phyloP scores from a whole-genome alignment of 1,140 invertebrate genomes.

The Vanessa atalanta region DNA sequence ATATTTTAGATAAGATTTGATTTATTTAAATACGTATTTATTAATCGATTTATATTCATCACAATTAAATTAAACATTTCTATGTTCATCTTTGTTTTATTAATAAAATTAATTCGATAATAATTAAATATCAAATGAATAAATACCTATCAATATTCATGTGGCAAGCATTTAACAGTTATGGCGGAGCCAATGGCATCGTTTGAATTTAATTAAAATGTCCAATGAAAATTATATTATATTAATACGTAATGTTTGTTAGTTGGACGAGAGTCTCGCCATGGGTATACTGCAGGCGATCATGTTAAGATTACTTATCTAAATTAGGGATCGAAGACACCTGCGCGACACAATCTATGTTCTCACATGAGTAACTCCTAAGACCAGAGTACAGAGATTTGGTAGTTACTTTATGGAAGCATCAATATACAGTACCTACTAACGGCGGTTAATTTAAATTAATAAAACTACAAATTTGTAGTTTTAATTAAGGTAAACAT shows the following conservation, averaged over 20 bases:
- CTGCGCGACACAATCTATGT: too few relatives aligned
- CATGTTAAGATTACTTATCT: slow-evolving; percentile 15
- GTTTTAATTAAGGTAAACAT: too few relatives aligned
- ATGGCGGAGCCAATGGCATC: slow-evolving; percentile 39
- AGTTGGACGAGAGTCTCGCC: slow-evolving; percentile 11
- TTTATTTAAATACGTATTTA: background rate
- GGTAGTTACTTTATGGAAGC: background rate
- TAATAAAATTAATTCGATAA: slow-evolving; percentile 35
- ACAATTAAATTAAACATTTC: slow-evolving; percentile 13
- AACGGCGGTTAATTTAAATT: too few relatives aligned
- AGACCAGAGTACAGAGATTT: background rate
- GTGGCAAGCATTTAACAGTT: slow-evolving; percentile 40
- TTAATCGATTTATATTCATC: slow-evolving; percentile 8
- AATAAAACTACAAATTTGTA: too few relatives aligned
- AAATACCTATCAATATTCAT: slow-evolving; percentile 35
- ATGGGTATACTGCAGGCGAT: slow-evolving; percentile 20
- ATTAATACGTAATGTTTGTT: background rate
- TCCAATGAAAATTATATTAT: slow-evolving; percentile 34
- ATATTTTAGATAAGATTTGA: background rate
- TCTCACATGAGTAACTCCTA: too few relatives aligned
- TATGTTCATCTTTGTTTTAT: slow-evolving; percentile 19
- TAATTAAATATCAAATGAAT: slow-evolving; percentile 36
- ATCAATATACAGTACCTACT: too few relatives aligned
- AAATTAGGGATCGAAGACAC: background rate
- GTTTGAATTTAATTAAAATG: slow-evolving; percentile 43